These are phyloP conservation scores for Geotrypetes seraphini DNA, from an alignment of 2,797 vertebrate genomes.

Conservation along the genomic window DNA sequence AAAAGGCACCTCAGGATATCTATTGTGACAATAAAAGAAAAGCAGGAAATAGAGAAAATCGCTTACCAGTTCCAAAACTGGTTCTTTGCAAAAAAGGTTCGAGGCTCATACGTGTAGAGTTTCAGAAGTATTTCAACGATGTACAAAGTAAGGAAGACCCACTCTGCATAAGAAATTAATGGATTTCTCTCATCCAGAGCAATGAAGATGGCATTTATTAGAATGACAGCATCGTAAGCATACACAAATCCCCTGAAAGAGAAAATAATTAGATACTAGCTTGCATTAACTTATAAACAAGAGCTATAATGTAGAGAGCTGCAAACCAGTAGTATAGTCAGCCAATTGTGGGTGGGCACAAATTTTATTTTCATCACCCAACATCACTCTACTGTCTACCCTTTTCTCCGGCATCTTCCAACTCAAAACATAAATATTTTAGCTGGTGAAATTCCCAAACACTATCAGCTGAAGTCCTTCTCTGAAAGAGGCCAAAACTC, in stretches of 20 bases:
- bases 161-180: constrained; percentile 68
- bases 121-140: constrained; percentile 80
- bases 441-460: too few species aligned
- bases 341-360: too few species aligned
- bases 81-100: constrained; percentile 68
- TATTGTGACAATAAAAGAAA: background rate
- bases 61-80: constrained; percentile 92
- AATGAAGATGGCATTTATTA: constrained; percentile 83
- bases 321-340: too few species aligned
- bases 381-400: too few species aligned
- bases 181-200: constrained; percentile 77
- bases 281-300: background rate
- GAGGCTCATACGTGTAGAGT: constrained; percentile 78
- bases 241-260: constrained; percentile 70
- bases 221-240: constrained; percentile 73
- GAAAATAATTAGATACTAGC: background rate
- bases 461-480: too few species aligned
- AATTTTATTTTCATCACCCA: too few species aligned
- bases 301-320: too few species aligned
- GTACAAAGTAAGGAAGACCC: constrained; percentile 79
- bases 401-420: too few species aligned
- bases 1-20: too few species aligned
- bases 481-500: too few species aligned
- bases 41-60: background rate
- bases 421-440: too few species aligned